Evolutionary conservation across 2,113 vertebrate species (phyloP).

Genomic region (Osmerus mordax): DNA sequence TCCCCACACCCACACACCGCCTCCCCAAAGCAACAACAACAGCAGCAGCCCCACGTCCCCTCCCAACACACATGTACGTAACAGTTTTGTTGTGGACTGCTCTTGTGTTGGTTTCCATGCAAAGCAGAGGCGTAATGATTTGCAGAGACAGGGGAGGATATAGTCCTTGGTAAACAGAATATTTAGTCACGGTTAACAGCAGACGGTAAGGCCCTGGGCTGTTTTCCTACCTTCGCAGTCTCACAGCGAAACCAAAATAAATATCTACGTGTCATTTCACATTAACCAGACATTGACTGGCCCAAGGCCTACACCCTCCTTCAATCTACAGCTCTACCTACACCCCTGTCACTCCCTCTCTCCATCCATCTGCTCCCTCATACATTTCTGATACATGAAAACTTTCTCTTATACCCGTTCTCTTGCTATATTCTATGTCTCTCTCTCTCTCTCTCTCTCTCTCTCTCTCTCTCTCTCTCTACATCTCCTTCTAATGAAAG

Average conservation of each 20-base stretch:
- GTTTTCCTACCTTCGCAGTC: not conserved
- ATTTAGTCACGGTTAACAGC: slow-evolving; percentile 8
- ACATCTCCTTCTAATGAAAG: no score
- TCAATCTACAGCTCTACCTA: not conserved
- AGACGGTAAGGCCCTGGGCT: not conserved
- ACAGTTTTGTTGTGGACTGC: not conserved
- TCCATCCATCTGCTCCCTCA: not conserved
- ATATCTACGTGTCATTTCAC: not conserved
- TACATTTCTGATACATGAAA: not conserved
- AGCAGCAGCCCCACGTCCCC: not conserved
- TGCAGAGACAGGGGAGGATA: not conserved
- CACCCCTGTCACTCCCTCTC: not conserved
- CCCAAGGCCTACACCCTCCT: no score
- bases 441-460: no score
- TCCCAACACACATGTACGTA: not conserved
- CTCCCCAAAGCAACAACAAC: not conserved
- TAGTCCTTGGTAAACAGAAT: not conserved
- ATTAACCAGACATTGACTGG: not conserved
- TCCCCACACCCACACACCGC: no score
- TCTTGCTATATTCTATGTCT: no score
- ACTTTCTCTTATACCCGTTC: no score
- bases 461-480: no score
- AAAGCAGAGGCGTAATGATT: not conserved
- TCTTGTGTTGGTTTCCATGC: not conserved
- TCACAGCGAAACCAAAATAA: not conserved